Evolutionary conservation across 92 coral and sea anemone species (phyloP).

Genomic region (Actinostola sp.): DNA sequence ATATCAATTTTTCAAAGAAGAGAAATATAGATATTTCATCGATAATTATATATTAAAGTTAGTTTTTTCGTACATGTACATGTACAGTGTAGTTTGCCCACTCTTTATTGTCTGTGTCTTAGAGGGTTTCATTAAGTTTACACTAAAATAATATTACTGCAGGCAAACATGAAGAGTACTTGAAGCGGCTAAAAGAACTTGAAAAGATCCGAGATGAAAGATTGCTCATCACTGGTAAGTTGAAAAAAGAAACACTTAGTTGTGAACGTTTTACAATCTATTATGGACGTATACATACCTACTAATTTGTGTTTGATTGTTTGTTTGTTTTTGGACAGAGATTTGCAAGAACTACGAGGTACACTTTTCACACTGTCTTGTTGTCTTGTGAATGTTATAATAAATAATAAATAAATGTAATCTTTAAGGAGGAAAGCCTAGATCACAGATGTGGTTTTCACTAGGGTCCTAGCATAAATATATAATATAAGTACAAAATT

Average conservation of each 20-base stretch:
- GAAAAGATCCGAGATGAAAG: conserved; percentile 81
- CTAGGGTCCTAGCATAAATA: too few relatives aligned
- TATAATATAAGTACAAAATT: too few relatives aligned
- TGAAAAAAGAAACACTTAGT: background rate
- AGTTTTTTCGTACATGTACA: too few relatives aligned
- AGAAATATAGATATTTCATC: too few relatives aligned
- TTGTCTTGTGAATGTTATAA: background rate
- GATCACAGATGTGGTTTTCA: too few relatives aligned
- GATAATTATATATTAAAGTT: too few relatives aligned
- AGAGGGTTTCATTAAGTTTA: background rate
- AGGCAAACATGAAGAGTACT: conserved; percentile 91
- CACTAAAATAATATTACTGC: background rate
- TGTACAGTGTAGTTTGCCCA: too few relatives aligned
- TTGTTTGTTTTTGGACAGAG: conserved; percentile 55
- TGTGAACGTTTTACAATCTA: background rate
- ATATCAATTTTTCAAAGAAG: too few relatives aligned
- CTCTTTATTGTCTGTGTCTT: too few relatives aligned
- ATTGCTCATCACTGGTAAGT: conserved; percentile 79
- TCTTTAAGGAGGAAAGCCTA: too few relatives aligned
- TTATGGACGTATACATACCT: background rate
- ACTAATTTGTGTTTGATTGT: background rate
- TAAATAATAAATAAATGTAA: too few relatives aligned
- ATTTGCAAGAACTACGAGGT: conserved; percentile 95
- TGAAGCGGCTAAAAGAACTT: conserved; percentile 81
- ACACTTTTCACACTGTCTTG: background rate